These are phyloP conservation scores for Camptogramma bilineatum DNA, from an alignment of 2,888 invertebrate genomes.

Conservation along the genomic window DNA sequence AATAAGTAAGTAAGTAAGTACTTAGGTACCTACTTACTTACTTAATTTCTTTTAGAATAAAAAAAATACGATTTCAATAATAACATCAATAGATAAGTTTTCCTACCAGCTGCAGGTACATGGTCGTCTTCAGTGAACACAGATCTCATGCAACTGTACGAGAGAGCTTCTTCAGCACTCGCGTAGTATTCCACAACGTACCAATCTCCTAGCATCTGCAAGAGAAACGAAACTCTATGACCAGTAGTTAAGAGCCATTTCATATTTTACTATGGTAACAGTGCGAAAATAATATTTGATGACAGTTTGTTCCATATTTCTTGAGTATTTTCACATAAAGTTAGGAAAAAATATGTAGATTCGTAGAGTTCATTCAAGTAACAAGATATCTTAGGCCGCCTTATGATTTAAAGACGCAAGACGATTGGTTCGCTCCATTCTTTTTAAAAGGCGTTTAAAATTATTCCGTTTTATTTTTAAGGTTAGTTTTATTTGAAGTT, in stretches of 20 bases:
- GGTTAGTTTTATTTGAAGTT: background rate
- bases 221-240: slow-evolving; percentile 17
- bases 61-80: no score
- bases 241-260: background rate
- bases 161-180: slow-evolving; percentile 93
- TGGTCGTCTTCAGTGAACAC: slow-evolving; percentile 86
- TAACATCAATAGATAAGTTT: no score
- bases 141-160: slow-evolving; percentile 94
- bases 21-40: no score
- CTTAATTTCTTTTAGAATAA: no score
- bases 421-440: slow-evolving; percentile 1
- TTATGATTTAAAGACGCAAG: background rate
- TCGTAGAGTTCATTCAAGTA: no score
- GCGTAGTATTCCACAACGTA: slow-evolving; percentile 95
- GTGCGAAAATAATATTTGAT: no score
- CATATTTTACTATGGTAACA: background rate
- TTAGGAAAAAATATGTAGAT: background rate
- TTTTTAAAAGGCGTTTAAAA: background rate
- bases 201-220: slow-evolving; percentile 93
- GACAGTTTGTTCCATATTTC: no score
- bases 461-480: background rate
- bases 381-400: background rate
- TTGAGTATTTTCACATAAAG: no score
- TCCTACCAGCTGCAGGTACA: slow-evolving; percentile 67
- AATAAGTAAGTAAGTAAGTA: no score